Conservation (phyloP, 2,888 invertebrate species). For the Calameuta pallipes region DNA sequence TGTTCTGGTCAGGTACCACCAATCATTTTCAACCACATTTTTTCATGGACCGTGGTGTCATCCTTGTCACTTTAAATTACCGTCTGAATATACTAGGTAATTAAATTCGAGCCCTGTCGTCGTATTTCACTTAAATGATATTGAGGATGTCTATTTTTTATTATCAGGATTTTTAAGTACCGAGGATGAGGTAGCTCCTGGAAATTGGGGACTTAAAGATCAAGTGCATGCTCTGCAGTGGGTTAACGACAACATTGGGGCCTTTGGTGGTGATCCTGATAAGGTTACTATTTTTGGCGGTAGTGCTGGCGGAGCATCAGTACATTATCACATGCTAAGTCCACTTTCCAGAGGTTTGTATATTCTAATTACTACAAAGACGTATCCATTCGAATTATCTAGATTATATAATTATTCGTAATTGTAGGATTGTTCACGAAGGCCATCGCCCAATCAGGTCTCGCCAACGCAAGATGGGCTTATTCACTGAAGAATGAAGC, state of each 20-base stretch:
- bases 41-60: slow-evolving; percentile 47
- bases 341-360: slow-evolving; percentile 11
- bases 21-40: slow-evolving; percentile 46
- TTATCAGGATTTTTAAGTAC: slow-evolving; percentile 17
- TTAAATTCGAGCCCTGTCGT: neutral
- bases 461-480: slow-evolving; percentile 21
- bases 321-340: slow-evolving; percentile 21
- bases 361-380: neutral
- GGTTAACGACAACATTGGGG: slow-evolving; percentile 17
- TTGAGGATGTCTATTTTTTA: neutral
- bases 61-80: slow-evolving; percentile 52
- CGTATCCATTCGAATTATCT: neutral
- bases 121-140: neutral
- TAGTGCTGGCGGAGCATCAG: slow-evolving; percentile 17
- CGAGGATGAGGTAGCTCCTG: slow-evolving; percentile 18
- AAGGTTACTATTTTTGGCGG: slow-evolving; percentile 18
- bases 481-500: slow-evolving; percentile 16
- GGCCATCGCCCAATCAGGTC: slow-evolving; percentile 25
- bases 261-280: slow-evolving; percentile 16
- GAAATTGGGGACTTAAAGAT: slow-evolving; percentile 21
- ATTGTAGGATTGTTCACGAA: slow-evolving; percentile 25
- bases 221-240: slow-evolving; percentile 13
- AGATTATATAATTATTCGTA: neutral
- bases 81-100: slow-evolving; percentile 53
- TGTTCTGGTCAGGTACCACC: slow-evolving; percentile 40